phyloP scores from a whole-genome alignment of 2,888 invertebrate genomes.

The Nipponacmea schrenckii region DNA sequence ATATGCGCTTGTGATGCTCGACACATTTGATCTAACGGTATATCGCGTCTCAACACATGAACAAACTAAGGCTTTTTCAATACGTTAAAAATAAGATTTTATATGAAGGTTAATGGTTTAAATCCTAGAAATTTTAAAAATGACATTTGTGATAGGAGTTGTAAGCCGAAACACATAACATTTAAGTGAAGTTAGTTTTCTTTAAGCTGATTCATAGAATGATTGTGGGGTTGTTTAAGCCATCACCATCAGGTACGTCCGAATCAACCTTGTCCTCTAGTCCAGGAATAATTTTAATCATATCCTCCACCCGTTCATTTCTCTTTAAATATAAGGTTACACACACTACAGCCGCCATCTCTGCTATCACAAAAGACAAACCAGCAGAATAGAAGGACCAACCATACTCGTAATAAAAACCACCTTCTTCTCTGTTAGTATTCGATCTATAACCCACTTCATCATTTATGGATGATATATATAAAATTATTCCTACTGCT shows the following conservation, averaged over 20 bases:
- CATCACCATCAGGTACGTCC: not conserved
- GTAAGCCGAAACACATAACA: too few relatives aligned
- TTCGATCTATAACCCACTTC: conserved; percentile 59
- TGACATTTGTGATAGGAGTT: too few relatives aligned
- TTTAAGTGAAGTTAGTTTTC: too few relatives aligned
- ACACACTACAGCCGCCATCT: conserved; percentile 60
- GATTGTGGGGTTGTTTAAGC: conserved; percentile 16
- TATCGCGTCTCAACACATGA: too few relatives aligned
- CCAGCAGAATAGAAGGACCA: conserved; percentile 66
- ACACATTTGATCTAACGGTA: too few relatives aligned
- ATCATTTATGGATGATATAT: conserved; percentile 65
- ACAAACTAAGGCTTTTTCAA: too few relatives aligned
- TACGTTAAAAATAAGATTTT: too few relatives aligned
- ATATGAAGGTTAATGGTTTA: too few relatives aligned
- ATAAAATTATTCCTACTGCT: conserved; percentile 63
- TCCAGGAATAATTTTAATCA: conserved; percentile 56
- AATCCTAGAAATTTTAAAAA: too few relatives aligned
- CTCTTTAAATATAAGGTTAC: conserved; percentile 60
- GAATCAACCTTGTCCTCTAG: conserved; percentile 21
- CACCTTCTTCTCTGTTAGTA: conserved; percentile 47
- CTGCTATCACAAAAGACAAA: conserved; percentile 59
- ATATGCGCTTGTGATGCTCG: too few relatives aligned
- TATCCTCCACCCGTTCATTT: conserved; percentile 49
- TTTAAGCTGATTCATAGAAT: not conserved
- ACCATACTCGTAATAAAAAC: conserved; percentile 60